Conservation (phyloP, 2,797 vertebrate species). For the Falco cherrug region DNA sequence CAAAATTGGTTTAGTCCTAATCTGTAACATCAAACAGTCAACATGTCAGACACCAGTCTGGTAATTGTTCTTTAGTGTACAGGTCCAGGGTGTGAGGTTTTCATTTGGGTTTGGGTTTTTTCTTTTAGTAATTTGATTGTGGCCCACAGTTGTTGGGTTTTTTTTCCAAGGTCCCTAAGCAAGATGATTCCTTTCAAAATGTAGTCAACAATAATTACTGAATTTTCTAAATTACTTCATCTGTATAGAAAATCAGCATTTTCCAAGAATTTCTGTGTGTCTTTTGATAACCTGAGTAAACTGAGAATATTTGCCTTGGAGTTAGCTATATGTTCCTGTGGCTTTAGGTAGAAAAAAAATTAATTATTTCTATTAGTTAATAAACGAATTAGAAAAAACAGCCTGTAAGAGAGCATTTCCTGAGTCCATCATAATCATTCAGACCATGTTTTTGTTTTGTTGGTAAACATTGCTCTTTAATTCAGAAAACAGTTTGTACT, state of each 20-base stretch:
- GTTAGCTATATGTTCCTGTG: not conserved
- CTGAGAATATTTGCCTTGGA: not conserved
- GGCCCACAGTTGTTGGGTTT: not conserved
- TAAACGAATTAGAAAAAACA: not conserved
- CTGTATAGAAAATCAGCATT: not conserved
- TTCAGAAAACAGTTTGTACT: conserved; percentile 71
- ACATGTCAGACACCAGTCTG: not conserved
- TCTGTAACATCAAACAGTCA: not conserved
- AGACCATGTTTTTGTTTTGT: conserved; percentile 35
- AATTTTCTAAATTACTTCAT: not conserved
- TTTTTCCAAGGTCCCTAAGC: not conserved
- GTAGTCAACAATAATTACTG: not conserved
- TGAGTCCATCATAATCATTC: not conserved
- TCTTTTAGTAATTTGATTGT: not conserved
- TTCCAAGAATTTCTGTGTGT: not conserved
- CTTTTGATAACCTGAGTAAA: not conserved
- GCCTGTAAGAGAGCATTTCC: conserved; percentile 4
- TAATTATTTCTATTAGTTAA: not conserved
- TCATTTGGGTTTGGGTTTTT: not conserved
- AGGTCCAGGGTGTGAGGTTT: not conserved
- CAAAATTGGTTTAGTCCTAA: not conserved
- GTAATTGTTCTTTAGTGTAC: not conserved
- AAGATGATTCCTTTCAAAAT: not conserved
- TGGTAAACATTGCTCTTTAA: conserved; percentile 62
- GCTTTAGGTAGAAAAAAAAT: not conserved